Conservation (phyloP, 2,888 invertebrate species). For the Agrotis segetum region DNA sequence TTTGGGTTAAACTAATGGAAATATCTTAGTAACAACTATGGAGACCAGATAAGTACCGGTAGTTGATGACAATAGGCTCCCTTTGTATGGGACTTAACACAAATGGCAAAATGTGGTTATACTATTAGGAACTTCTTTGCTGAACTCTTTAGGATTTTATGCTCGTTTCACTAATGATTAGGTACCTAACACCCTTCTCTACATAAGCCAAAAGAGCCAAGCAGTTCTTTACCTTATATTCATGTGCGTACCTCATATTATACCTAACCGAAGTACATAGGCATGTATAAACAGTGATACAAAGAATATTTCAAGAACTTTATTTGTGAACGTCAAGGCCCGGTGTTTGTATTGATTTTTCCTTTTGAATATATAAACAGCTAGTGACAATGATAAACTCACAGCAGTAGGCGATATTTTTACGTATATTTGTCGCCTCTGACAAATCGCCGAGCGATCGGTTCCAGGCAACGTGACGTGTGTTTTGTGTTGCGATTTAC, state of each 20-base stretch:
- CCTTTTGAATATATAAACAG: slow-evolving; percentile 57
- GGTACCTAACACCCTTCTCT: too few relatives aligned
- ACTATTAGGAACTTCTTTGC: too few relatives aligned
- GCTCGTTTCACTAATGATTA: too few relatives aligned
- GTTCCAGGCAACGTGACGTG: slow-evolving; percentile 51
- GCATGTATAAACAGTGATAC: slow-evolving; percentile 5
- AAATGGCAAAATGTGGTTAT: too few relatives aligned
- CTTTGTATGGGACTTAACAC: too few relatives aligned
- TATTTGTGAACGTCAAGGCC: slow-evolving; percentile 17
- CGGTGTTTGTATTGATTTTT: slow-evolving; percentile 54
- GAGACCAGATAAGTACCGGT: too few relatives aligned
- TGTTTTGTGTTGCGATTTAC: slow-evolving; percentile 60
- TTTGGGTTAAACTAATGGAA: too few relatives aligned
- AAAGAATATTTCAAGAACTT: slow-evolving; percentile 25
- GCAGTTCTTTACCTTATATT: too few relatives aligned
- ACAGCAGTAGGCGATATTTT: slow-evolving; percentile 45
- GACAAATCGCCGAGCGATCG: slow-evolving; percentile 62
- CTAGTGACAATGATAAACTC: slow-evolving; percentile 57
- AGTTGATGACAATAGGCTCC: too few relatives aligned
- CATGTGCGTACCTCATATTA: not conserved
- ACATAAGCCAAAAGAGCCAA: too few relatives aligned
- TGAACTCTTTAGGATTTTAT: too few relatives aligned
- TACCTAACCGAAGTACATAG: not conserved
- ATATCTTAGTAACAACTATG: too few relatives aligned
- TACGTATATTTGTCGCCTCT: slow-evolving; percentile 54